Evolutionary conservation across 2,888 invertebrate species (phyloP), one percentile per base, ranked within the genome.

Genomic region (Camponotus fellah): DNA sequence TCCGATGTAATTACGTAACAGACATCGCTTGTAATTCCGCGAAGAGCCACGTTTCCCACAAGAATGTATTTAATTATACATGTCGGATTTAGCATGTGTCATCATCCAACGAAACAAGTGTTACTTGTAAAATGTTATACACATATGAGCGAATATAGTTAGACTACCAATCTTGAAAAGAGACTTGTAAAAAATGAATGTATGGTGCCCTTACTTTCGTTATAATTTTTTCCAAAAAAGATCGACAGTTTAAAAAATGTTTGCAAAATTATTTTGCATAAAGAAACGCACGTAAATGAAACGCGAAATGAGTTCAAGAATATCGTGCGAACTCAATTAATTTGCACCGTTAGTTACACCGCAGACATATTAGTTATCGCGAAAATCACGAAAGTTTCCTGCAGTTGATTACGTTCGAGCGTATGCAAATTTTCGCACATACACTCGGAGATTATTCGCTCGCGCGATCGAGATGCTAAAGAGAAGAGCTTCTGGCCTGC

Each of bases 401-500:
- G 17, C n/a, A 0, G 12, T 21, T 6, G n/a, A 12, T 43, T 43
- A 66, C 64, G 17, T 53, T 53, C 5, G 17, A 21, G 9, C n/a
- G 21, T 58, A 68, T 58, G 58, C 68, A 79, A 71, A 79, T 80
- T 71, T 49, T 34, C 9, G 21, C 14, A 17, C 34, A 12, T 58
- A 40, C 32, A 34, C 10, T 3, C 21, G 46, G 58, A 65, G 76
- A 77, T 71, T 60, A 43, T 46, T n/a, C 69, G 40, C 56, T 62
- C 49, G 58, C 21, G 40, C 49, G n/a, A 32, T 40, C 21, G 72
- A 66, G 66, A 49, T 9, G 72, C 60, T 43, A 69, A 53, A 46
- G 83, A 80, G 60, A 53, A n/a, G 53, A 58, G 53, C 76, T 66
- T 76, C 64, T 76, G 68, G 79, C 74, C 80, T 66, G 79, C 71